Evolutionary conservation across 1,140 invertebrate genomes (phyloP).

Genomic region (Rhizoglyphus robini): DNA sequence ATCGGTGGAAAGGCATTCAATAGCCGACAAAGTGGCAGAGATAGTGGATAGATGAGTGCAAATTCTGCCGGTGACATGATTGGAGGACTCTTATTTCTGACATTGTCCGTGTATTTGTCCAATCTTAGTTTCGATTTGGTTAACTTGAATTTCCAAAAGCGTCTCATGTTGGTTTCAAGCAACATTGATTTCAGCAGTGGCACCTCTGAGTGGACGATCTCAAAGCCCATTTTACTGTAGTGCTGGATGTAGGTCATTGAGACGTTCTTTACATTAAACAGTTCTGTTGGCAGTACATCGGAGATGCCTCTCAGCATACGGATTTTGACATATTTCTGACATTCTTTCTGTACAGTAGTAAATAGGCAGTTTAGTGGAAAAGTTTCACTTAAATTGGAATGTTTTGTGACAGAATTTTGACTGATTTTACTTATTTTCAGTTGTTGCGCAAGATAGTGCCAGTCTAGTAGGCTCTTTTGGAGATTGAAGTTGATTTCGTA

Average conservation of each 20-base stretch:
- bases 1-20: background rate
- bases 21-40: background rate
- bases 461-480: too few relatives aligned
- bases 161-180: background rate
- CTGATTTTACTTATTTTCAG: too few relatives aligned
- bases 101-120: too few relatives aligned
- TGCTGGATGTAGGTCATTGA: background rate
- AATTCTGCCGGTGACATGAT: background rate
- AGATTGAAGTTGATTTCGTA: background rate
- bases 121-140: background rate
- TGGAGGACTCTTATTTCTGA: background rate
- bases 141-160: background rate
- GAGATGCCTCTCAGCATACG: too few relatives aligned
- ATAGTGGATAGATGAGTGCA: background rate
- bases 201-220: background rate
- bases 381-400: too few relatives aligned
- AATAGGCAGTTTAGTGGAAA: too few relatives aligned
- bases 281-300: background rate
- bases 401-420: too few relatives aligned
- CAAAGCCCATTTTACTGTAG: background rate
- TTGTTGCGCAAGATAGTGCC: too few relatives aligned
- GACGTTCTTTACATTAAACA: background rate
- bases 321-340: too few relatives aligned
- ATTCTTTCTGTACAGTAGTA: too few relatives aligned
- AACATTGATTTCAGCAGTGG: background rate